Conservation (phyloP, 2,888 invertebrate species). For the Azorinus chamasolen region DNA sequence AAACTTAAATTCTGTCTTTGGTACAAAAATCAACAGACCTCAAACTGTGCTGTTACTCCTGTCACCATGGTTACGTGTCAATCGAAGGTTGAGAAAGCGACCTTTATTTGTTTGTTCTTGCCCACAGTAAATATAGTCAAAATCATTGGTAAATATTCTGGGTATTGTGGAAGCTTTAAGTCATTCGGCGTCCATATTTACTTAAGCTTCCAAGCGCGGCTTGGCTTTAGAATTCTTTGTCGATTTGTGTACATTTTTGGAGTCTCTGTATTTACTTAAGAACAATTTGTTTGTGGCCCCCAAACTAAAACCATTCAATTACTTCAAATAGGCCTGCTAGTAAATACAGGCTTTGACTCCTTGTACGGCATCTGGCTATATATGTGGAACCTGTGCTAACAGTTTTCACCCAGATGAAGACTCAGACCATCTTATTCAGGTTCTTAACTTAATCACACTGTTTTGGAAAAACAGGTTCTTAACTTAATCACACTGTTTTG, state of each 20-base stretch:
- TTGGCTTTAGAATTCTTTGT: constrained; percentile 46
- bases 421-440: too few relatives aligned
- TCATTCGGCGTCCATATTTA: constrained; percentile 41
- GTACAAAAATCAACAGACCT: too few relatives aligned
- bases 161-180: constrained; percentile 39
- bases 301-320: not conserved
- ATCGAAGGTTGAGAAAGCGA: constrained; percentile 24
- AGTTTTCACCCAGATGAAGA: too few relatives aligned
- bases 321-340: too few relatives aligned
- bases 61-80: constrained; percentile 29
- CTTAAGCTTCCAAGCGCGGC: constrained; percentile 34
- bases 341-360: too few relatives aligned
- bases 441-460: too few relatives aligned
- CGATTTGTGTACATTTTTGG: constrained; percentile 44
- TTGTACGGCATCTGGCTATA: too few relatives aligned
- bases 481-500: too few relatives aligned
- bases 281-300: constrained; percentile 21
- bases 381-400: too few relatives aligned
- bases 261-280: constrained; percentile 47
- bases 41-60: too few relatives aligned
- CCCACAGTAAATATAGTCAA: constrained; percentile 46
- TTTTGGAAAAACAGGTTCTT: too few relatives aligned
- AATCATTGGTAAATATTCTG: constrained; percentile 43
- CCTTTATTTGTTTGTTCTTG: constrained; percentile 50
- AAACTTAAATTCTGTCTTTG: too few relatives aligned